Percentiles rank a stretch among this genome's conserved stretches.
Conservation (phyloP, 2,888 invertebrate species). For the Eucera pruinosa region DNA sequence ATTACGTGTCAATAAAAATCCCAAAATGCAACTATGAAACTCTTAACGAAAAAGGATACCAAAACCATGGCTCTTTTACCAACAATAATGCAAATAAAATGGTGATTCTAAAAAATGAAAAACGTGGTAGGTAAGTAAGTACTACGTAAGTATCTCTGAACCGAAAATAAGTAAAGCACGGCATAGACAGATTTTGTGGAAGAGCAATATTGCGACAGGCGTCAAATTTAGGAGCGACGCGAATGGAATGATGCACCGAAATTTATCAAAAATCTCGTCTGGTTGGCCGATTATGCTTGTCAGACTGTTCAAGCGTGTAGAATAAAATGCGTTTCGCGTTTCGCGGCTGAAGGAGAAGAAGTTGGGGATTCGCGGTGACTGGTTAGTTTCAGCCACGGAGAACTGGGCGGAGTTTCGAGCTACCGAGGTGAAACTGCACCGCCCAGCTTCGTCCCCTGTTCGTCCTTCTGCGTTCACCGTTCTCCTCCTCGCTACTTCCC, state of each 20-base stretch:
- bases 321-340: slow-evolving; percentile 42
- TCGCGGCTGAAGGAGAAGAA: slow-evolving; percentile 42
- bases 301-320: neutral
- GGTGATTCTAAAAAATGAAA: too few species aligned
- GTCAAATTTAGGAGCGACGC: slow-evolving; percentile 21
- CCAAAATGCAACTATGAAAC: too few species aligned
- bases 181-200: neutral
- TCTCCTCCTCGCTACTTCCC: slow-evolving; percentile 38
- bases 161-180: too few species aligned
- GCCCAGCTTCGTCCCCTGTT: slow-evolving; percentile 70
- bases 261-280: slow-evolving; percentile 46
- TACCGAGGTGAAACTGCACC: slow-evolving; percentile 63
- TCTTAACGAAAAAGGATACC: too few species aligned
- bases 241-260: slow-evolving; percentile 22
- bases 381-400: slow-evolving; percentile 54
- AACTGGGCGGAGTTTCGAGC: slow-evolving; percentile 72
- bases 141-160: too few species aligned
- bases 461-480: slow-evolving; percentile 52
- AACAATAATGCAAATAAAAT: too few species aligned
- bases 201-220: slow-evolving; percentile 38
- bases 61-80: too few species aligned
- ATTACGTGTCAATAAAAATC: too few species aligned
- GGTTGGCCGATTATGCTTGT: slow-evolving; percentile 24
- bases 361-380: slow-evolving; percentile 53
- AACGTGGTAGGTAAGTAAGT: too few species aligned